Conservation (phyloP, 1,140 invertebrate species). For the Argopecten irradians region DNA sequence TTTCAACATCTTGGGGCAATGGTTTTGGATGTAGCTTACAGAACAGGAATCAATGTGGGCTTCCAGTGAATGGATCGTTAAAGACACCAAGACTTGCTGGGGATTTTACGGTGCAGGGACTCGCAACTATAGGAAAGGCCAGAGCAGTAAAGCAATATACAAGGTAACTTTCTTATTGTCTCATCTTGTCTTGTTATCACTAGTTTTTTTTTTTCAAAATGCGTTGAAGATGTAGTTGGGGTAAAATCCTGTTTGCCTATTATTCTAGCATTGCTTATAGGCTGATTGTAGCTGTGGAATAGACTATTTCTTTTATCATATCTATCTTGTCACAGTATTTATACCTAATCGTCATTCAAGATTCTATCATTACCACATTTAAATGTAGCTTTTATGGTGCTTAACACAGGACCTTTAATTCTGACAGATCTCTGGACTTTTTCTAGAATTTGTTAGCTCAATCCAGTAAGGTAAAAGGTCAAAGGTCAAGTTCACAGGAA, state of each 20-base stretch:
- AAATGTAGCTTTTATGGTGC: neutral
- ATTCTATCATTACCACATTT: neutral
- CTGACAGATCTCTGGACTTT: neutral
- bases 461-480: neutral
- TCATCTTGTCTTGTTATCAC: neutral
- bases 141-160: neutral
- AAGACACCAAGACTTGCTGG: conserved; percentile 20
- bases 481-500: conserved; percentile 7
- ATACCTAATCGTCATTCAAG: neutral
- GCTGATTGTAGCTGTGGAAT: neutral
- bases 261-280: neutral
- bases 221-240: neutral
- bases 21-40: conserved; percentile 13
- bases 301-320: neutral
- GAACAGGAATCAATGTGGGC: neutral
- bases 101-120: conserved; percentile 11
- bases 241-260: neutral
- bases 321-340: conserved; percentile 11
- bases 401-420: neutral
- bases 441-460: neutral
- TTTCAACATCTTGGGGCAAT: neutral
- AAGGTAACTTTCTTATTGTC: neutral
- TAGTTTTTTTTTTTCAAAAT: neutral
- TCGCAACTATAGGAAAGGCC: neutral
- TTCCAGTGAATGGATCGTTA: conserved; percentile 15